Evolutionary conservation across 1,140 invertebrate species (phyloP).

Genomic region (Drosophila nigrodunni): DNA sequence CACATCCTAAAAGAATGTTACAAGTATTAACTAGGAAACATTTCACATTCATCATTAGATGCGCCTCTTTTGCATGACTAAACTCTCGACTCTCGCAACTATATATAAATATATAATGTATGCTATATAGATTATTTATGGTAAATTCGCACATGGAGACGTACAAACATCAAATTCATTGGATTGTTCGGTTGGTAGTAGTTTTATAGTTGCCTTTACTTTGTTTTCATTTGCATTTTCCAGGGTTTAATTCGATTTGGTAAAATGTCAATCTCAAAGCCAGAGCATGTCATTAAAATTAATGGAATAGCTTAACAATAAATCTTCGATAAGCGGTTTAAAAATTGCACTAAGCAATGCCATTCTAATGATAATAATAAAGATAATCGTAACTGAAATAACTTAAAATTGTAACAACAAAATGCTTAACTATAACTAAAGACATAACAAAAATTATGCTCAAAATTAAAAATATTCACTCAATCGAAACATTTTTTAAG

Average conservation of each 20-base stretch:
- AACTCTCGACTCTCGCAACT: slow-evolving; percentile 39
- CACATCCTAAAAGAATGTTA: slow-evolving; percentile 36
- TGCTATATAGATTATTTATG: slow-evolving; percentile 33
- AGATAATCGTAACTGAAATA: slow-evolving; percentile 50
- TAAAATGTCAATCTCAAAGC: slow-evolving; percentile 34
- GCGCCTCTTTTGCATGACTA: slow-evolving; percentile 43
- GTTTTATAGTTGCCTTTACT: slow-evolving; percentile 30
- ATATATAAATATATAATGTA: slow-evolving; percentile 14
- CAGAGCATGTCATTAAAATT: slow-evolving; percentile 55
- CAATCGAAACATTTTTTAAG: slow-evolving; percentile 12
- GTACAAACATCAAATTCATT: slow-evolving; percentile 67
- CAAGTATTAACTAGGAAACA: slow-evolving; percentile 25
- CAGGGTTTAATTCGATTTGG: slow-evolving; percentile 40
- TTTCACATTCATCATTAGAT: slow-evolving; percentile 26
- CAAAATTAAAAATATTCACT: slow-evolving; percentile 54
- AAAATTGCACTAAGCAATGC: slow-evolving; percentile 56
- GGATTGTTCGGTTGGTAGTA: slow-evolving; percentile 29
- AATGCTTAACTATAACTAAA: slow-evolving; percentile 69
- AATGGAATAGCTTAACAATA: slow-evolving; percentile 69
- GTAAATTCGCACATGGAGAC: slow-evolving; percentile 58
- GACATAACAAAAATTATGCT: slow-evolving; percentile 75
- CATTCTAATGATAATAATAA: slow-evolving; percentile 42
- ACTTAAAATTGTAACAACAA: slow-evolving; percentile 73
- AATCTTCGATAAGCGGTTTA: slow-evolving; percentile 37
- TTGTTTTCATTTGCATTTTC: slow-evolving; percentile 10